Percentiles rank a stretch among this genome's conserved stretches.
These are phyloP conservation scores for Cynocephalus volans DNA, from an alignment of 2,113 vertebrate genomes.

Conservation along the genomic window DNA sequence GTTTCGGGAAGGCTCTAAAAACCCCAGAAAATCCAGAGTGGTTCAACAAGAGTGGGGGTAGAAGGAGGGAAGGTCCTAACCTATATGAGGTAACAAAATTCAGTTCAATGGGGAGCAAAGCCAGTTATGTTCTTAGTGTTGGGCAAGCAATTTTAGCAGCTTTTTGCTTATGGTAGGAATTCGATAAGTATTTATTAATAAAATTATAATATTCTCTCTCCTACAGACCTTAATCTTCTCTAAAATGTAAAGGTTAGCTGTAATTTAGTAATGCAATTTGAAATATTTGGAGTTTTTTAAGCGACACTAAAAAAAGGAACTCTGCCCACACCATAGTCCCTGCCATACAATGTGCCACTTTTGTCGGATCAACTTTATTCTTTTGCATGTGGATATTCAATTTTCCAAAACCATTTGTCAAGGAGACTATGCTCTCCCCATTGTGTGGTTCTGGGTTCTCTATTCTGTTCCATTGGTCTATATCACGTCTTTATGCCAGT, in stretches of 20 bases:
- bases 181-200: background rate
- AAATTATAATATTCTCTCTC: background rate
- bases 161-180: background rate
- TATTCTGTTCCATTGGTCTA: background rate
- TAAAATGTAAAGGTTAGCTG: background rate
- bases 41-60: background rate
- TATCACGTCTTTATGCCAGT: background rate
- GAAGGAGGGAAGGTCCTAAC: background rate
- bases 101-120: background rate
- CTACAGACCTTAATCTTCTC: background rate
- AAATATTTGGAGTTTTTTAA: background rate
- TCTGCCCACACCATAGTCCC: background rate
- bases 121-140: background rate
- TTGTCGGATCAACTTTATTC: background rate
- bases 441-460: background rate
- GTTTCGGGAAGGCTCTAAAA: background rate
- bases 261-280: constrained; percentile 6
- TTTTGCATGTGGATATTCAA: background rate
- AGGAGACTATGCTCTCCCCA: background rate
- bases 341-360: background rate
- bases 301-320: background rate
- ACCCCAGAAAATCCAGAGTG: background rate
- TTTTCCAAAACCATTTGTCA: background rate
- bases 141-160: background rate
- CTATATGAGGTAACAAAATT: background rate